Evolutionary conservation across 2,113 vertebrate species (phyloP).

Genomic region (Hyaena hyaena): DNA sequence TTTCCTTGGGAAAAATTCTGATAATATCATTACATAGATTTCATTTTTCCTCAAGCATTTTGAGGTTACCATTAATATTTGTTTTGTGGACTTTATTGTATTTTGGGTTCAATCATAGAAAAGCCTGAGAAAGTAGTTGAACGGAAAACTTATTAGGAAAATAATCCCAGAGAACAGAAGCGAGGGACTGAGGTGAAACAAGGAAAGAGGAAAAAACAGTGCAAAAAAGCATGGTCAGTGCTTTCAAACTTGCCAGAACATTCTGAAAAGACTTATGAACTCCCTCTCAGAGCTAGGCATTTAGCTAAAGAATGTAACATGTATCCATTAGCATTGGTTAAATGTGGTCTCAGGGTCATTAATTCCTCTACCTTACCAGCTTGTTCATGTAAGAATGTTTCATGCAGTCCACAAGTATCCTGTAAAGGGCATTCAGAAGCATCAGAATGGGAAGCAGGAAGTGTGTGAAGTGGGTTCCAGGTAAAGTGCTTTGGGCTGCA

Average conservation of each 20-base stretch:
- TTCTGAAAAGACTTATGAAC: background rate
- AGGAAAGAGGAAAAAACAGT: background rate
- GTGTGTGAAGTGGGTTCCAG: rapidly evolving
- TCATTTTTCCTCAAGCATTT: background rate
- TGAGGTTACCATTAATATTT: background rate
- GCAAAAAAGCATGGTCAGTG: background rate
- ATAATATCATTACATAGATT: background rate
- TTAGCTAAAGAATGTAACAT: background rate
- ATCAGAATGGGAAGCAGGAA: background rate
- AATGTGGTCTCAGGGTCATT: background rate
- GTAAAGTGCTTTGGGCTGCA: background rate
- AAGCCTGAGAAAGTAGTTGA: background rate
- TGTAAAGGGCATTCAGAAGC: background rate
- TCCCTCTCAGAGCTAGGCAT: background rate
- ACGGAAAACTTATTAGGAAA: background rate
- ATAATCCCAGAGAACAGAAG: background rate
- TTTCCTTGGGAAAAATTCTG: background rate
- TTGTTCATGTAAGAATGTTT: background rate
- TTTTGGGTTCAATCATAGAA: background rate
- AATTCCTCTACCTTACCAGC: background rate
- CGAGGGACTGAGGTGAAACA: background rate
- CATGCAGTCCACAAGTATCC: background rate
- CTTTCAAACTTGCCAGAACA: background rate
- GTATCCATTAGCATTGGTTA: background rate
- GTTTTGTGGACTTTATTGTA: background rate